Conservation (phyloP, 2,888 invertebrate species). For the Campopleginae sp. region DNA sequence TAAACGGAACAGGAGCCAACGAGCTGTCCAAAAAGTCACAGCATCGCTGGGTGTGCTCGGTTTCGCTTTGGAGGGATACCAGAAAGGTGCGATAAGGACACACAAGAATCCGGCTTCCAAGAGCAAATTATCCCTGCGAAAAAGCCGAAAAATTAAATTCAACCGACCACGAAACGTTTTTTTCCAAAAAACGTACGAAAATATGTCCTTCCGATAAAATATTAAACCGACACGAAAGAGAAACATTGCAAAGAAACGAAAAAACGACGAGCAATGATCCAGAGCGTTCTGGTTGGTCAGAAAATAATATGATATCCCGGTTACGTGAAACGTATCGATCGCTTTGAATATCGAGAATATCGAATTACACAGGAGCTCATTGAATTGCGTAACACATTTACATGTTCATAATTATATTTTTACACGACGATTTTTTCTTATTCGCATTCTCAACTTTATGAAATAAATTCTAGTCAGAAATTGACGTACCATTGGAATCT, state of each 20-base stretch:
- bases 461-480: background rate
- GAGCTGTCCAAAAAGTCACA: constrained; percentile 88
- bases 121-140: constrained; percentile 89
- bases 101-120: constrained; percentile 90
- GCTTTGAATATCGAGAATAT: constrained; percentile 58
- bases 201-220: background rate
- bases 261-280: constrained; percentile 37
- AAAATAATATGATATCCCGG: constrained; percentile 67
- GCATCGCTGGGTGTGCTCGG: constrained; percentile 84
- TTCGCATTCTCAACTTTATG: background rate
- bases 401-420: constrained; percentile 37
- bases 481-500: constrained; percentile 89
- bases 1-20: constrained; percentile 90
- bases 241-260: background rate
- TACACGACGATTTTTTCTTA: background rate
- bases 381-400: constrained; percentile 50
- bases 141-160: background rate
- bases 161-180: constrained; percentile 29
- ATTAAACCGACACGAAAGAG: background rate
- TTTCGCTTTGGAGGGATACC: constrained; percentile 83
- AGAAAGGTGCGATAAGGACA: constrained; percentile 88
- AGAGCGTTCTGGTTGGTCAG: constrained; percentile 58
- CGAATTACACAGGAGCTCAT: constrained; percentile 68
- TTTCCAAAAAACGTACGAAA: background rate
- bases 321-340: constrained; percentile 65